A percentile compares a stretch with the other conserved stretches of the same genome.
These are phyloP conservation scores for Zaprionus tsacasi DNA, from an alignment of 1,140 invertebrate species.

Conservation along the genomic window DNA sequence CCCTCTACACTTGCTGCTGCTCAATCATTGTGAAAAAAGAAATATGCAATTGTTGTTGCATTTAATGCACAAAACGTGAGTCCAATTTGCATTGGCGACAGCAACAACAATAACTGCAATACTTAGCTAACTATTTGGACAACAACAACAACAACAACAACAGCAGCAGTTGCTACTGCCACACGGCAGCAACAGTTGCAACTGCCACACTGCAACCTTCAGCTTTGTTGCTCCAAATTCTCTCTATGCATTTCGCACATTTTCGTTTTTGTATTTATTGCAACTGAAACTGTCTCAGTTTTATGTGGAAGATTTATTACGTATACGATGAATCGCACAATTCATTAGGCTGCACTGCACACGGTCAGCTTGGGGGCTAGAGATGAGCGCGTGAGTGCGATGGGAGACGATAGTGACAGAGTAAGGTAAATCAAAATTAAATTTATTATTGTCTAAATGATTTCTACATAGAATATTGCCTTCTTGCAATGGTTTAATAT, in stretches of 20 bases:
- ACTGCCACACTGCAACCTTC: slow-evolving; percentile 47
- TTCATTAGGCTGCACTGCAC: slow-evolving; percentile 37
- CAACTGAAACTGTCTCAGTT: slow-evolving; percentile 27
- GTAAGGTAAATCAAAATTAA: too few species aligned
- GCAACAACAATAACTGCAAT: slow-evolving; percentile 33
- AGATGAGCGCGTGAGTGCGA: slow-evolving; percentile 19
- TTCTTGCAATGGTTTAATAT: too few species aligned
- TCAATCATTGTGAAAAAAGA: slow-evolving; percentile 65
- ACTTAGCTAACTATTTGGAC: too few species aligned
- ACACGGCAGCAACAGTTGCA: too few species aligned
- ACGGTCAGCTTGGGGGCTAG: slow-evolving; percentile 8
- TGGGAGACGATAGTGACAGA: neutral
- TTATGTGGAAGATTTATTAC: slow-evolving; percentile 41
- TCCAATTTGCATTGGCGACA: slow-evolving; percentile 76
- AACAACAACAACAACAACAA: neutral
- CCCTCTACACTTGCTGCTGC: slow-evolving; percentile 25
- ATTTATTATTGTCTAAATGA: too few species aligned
- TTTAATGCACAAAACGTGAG: slow-evolving; percentile 78
- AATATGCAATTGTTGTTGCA: slow-evolving; percentile 52
- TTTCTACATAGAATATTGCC: too few species aligned
- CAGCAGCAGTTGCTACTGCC: slow-evolving; percentile 7
- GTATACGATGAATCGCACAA: slow-evolving; percentile 28
- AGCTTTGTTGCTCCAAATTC: slow-evolving; percentile 27
- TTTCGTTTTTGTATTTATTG: slow-evolving; percentile 18
- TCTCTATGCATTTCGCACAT: slow-evolving; percentile 47